These are phyloP conservation scores for Sycophila texana DNA, from an alignment of 2,888 invertebrate species.

Conservation along the genomic window DNA sequence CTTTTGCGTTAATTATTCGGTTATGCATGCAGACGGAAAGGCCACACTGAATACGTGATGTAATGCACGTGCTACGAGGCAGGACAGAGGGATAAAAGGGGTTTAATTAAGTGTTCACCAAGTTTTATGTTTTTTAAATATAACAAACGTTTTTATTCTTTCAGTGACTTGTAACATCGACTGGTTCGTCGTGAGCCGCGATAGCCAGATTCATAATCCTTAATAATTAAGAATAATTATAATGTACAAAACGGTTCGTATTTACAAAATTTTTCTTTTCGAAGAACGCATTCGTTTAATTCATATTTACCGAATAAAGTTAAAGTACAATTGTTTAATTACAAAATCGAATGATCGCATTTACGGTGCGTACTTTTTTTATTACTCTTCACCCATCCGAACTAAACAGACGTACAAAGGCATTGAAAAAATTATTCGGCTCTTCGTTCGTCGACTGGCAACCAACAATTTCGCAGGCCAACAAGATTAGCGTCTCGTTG, in stretches of 20 bases:
- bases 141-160: slow-evolving; percentile 55
- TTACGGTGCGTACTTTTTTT: neutral
- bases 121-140: slow-evolving; percentile 46
- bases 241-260: slow-evolving; percentile 48
- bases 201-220: slow-evolving; percentile 36
- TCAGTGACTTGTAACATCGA: slow-evolving; percentile 48
- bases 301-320: slow-evolving; percentile 41
- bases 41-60: neutral
- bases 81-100: neutral
- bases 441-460: neutral
- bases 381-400: neutral
- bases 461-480: neutral
- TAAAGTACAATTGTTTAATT: slow-evolving; percentile 42
- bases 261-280: slow-evolving; percentile 39
- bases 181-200: slow-evolving; percentile 4
- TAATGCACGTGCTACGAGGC: neutral
- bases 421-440: slow-evolving; percentile 8
- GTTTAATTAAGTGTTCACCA: slow-evolving; percentile 2
- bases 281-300: neutral
- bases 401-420: slow-evolving; percentile 34
- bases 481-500: neutral
- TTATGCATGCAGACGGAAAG: slow-evolving; percentile 4
- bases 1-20: slow-evolving; percentile 29
- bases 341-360: slow-evolving; percentile 30
- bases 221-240: slow-evolving; percentile 33